phyloP scores from a whole-genome alignment of 2,888 invertebrate species.

The Heteropelma amictum region DNA sequence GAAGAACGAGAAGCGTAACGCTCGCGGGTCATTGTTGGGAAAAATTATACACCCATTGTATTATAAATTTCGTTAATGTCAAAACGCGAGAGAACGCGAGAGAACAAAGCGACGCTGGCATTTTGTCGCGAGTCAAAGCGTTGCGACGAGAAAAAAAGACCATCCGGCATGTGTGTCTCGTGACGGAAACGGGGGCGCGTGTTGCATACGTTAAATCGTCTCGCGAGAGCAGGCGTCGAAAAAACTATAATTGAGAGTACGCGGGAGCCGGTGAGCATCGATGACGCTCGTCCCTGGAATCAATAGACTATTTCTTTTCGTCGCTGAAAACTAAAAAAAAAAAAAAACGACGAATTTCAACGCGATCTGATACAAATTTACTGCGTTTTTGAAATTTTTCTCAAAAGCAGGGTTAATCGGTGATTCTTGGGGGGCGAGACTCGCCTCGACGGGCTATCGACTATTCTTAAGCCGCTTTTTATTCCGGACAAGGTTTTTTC shows the following conservation, averaged over 20 bases:
- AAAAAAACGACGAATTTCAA: no score
- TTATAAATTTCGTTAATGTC: conserved; percentile 33
- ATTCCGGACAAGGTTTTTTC: no score
- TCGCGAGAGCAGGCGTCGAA: neutral
- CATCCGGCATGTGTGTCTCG: conserved; percentile 29
- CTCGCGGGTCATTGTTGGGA: no score
- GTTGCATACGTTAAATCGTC: conserved; percentile 43
- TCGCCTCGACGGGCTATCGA: no score
- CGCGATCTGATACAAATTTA: no score
- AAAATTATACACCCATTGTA: conserved; percentile 9
- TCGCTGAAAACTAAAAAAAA: no score
- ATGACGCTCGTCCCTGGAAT: no score
- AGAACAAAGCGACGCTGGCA: conserved; percentile 37
- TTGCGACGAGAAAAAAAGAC: conserved; percentile 43
- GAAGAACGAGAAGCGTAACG: neutral
- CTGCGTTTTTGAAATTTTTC: no score
- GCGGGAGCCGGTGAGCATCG: neutral
- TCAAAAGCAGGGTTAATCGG: no score
- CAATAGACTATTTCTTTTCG: no score
- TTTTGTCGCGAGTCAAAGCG: conserved; percentile 22
- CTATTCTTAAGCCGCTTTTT: no score
- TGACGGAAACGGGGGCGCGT: conserved; percentile 11
- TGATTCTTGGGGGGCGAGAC: no score
- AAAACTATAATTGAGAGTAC: conserved; percentile 5
- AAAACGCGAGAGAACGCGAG: conserved; percentile 9